Evolutionary conservation across 2,113 vertebrate species (phyloP).

Genomic region (Gobio gobio): DNA sequence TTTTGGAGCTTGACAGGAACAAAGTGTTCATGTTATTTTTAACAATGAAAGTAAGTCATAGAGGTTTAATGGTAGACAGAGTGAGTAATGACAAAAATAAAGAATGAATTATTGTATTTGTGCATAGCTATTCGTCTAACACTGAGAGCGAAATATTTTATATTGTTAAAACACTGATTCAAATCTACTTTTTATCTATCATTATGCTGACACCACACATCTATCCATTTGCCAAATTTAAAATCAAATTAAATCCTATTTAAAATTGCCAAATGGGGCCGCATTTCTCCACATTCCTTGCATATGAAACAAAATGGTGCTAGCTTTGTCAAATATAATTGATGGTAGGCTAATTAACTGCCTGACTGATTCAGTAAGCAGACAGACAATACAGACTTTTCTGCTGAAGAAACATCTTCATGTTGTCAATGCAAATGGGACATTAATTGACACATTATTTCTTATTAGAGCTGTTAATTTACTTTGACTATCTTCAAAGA

Average conservation of each 20-base stretch:
- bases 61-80: background rate
- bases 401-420: slow-evolving; percentile 28
- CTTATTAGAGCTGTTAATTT: slow-evolving; percentile 55
- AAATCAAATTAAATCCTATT: background rate
- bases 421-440: slow-evolving; percentile 27
- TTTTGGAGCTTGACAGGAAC: background rate
- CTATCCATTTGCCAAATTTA: slow-evolving; percentile 10
- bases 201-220: background rate
- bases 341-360: slow-evolving; percentile 57
- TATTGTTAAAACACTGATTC: no score
- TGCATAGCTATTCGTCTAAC: background rate
- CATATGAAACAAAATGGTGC: slow-evolving; percentile 25
- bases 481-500: slow-evolving; percentile 36
- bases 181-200: no score
- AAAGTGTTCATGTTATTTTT: background rate
- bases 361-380: slow-evolving; percentile 51
- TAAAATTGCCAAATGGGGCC: background rate
- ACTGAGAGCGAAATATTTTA: background rate
- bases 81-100: background rate
- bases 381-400: slow-evolving; percentile 8
- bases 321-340: slow-evolving; percentile 49
- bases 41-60: background rate
- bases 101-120: background rate
- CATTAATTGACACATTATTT: slow-evolving; percentile 58
- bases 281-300: background rate